Evolutionary conservation across 2,797 vertebrate species (phyloP).

Genomic region (Botia kubotai): DNA sequence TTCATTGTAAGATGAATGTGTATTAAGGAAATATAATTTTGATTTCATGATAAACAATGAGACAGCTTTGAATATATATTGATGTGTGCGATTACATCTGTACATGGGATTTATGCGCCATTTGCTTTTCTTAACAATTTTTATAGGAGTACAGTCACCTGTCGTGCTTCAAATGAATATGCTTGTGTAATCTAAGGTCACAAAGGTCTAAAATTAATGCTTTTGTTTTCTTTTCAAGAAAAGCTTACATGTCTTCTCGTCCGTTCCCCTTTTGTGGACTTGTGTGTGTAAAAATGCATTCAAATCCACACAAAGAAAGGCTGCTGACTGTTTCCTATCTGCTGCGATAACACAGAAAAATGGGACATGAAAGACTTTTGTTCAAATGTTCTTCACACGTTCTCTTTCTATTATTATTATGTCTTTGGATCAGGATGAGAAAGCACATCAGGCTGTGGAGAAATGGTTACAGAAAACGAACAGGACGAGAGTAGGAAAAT

Average conservation of each 20-base stretch:
- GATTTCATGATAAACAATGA: too few species aligned
- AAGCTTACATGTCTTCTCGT: conserved; percentile 77
- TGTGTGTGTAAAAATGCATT: conserved; percentile 99
- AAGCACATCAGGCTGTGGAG: conserved; percentile 13
- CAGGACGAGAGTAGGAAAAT: conserved; percentile 11
- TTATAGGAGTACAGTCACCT: background rate
- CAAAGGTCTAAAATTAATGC: conserved; percentile 30
- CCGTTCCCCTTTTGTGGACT: conserved; percentile 87
- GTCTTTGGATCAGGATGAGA: conserved; percentile 27
- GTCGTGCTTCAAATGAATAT: conserved; percentile 45
- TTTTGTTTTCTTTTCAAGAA: conserved; percentile 77
- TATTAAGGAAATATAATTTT: too few species aligned
- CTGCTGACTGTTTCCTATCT: conserved; percentile 68
- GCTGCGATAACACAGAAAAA: conserved; percentile 48
- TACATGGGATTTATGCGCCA: background rate
- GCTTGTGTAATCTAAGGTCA: conserved; percentile 57
- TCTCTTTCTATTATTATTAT: conserved; percentile 33
- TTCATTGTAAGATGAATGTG: too few species aligned
- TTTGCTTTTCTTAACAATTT: background rate
- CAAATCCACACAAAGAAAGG: conserved; percentile 89
- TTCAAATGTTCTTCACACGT: conserved; percentile 24
- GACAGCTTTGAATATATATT: background rate
- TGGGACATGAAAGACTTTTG: background rate
- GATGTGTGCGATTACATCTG: background rate
- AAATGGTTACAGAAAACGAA: conserved; percentile 22